Conservation (phyloP, 2,113 vertebrate genomes). For the Tinamus guttatus region DNA sequence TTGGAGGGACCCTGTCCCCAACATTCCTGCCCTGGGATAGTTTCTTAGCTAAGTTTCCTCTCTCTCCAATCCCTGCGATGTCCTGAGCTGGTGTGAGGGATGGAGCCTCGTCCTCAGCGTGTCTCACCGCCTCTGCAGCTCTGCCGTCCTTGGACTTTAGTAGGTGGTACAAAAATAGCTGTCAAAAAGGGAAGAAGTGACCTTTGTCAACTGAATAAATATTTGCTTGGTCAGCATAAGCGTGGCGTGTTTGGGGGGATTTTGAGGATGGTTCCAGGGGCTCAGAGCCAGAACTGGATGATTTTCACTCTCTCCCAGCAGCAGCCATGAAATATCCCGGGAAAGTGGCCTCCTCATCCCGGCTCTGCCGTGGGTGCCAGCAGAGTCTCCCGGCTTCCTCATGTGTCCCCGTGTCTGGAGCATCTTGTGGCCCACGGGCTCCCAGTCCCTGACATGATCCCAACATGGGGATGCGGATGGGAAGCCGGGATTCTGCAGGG, state of each 20-base stretch:
- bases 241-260: background rate
- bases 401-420: background rate
- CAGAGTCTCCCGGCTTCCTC: background rate
- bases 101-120: background rate
- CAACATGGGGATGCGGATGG: background rate
- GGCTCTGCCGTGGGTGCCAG: background rate
- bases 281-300: background rate
- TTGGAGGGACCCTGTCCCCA: background rate
- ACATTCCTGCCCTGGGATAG: background rate
- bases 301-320: background rate
- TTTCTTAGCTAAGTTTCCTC: background rate
- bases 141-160: slow-evolving; percentile 64
- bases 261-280: background rate
- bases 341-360: background rate
- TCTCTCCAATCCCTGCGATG: background rate
- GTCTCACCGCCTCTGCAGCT: background rate
- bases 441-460: background rate
- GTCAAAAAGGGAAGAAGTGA: slow-evolving; percentile 13
- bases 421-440: rapidly evolving
- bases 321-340: rapidly evolving
- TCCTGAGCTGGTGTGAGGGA: background rate
- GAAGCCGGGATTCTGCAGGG: background rate
- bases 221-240: slow-evolving; percentile 34
- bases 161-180: slow-evolving; percentile 33
- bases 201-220: slow-evolving; percentile 57